These are phyloP conservation scores for Acipenser ruthenus DNA, from an alignment of 2,797 vertebrate species.

Conservation along the genomic window DNA sequence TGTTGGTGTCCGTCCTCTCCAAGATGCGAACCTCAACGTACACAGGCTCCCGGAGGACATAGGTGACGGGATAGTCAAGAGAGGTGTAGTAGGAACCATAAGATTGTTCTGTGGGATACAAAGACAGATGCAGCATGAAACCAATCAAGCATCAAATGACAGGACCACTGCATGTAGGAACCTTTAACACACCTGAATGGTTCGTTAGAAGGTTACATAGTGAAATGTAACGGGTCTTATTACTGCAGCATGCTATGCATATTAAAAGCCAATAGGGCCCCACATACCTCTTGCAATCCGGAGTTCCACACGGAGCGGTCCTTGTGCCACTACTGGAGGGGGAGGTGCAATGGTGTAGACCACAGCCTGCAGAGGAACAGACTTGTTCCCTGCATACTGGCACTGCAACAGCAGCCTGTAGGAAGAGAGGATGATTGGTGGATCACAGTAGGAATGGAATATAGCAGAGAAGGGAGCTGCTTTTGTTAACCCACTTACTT, in stretches of 20 bases:
- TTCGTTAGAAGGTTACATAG: no score
- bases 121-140: no score
- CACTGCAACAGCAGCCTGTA: slow-evolving; percentile 46
- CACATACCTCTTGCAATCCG: slow-evolving; percentile 46
- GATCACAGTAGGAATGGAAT: slow-evolving; percentile 1
- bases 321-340: slow-evolving; percentile 31
- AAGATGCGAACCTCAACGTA: slow-evolving; percentile 41
- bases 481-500: slow-evolving; percentile 34
- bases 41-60: slow-evolving; percentile 46
- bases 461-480: no score
- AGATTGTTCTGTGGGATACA: slow-evolving; percentile 10
- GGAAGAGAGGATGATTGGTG: slow-evolving; percentile 6
- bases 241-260: no score
- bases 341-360: slow-evolving; percentile 26
- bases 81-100: slow-evolving; percentile 36
- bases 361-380: slow-evolving; percentile 36
- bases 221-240: no score
- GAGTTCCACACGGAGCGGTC: slow-evolving; percentile 44
- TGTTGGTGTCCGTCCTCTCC: slow-evolving; percentile 43
- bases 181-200: no score
- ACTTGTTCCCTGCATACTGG: slow-evolving; percentile 30
- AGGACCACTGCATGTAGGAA: slow-evolving; percentile 25
- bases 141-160: no score
- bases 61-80: slow-evolving; percentile 56
- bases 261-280: not conserved